Percentiles rank a stretch among this genome's conserved stretches.
These are phyloP conservation scores for Uria aalge DNA, from an alignment of 2,113 vertebrate genomes.

Conservation along the genomic window DNA sequence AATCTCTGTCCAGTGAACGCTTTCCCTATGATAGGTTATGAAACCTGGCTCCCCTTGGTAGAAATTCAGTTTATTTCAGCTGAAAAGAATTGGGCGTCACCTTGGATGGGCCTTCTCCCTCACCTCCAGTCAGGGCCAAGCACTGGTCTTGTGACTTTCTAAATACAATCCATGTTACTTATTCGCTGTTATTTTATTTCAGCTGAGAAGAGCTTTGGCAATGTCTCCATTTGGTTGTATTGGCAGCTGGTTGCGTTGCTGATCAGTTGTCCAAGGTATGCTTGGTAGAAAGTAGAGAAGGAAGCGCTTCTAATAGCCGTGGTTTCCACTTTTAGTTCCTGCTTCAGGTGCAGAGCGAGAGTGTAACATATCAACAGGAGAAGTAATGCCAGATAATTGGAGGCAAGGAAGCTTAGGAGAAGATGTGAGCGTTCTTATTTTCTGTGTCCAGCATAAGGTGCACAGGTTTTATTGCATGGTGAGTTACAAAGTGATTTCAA, in stretches of 20 bases:
- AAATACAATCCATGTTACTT: neutral
- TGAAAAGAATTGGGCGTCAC: slow-evolving; percentile 25
- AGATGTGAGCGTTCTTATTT: neutral
- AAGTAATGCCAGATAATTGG: neutral
- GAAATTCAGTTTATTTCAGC: neutral
- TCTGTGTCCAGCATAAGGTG: neutral
- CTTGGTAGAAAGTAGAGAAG: neutral
- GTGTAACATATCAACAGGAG: neutral
- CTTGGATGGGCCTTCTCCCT: neutral
- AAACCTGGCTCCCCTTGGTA: slow-evolving; percentile 12
- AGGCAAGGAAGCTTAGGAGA: neutral
- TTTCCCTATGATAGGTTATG: neutral
- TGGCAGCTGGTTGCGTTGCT: neutral
- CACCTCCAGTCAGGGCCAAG: neutral
- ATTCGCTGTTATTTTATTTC: neutral
- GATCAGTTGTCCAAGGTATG: neutral
- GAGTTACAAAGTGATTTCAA: neutral
- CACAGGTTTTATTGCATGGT: neutral
- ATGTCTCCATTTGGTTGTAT: neutral
- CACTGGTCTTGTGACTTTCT: neutral
- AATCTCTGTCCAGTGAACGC: neutral
- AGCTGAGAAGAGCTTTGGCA: neutral
- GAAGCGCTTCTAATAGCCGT: neutral
- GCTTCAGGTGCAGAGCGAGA: neutral
- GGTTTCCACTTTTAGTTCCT: neutral